Evolutionary conservation across 2,113 vertebrate genomes (phyloP).

Genomic region (Eclectus roratus): DNA sequence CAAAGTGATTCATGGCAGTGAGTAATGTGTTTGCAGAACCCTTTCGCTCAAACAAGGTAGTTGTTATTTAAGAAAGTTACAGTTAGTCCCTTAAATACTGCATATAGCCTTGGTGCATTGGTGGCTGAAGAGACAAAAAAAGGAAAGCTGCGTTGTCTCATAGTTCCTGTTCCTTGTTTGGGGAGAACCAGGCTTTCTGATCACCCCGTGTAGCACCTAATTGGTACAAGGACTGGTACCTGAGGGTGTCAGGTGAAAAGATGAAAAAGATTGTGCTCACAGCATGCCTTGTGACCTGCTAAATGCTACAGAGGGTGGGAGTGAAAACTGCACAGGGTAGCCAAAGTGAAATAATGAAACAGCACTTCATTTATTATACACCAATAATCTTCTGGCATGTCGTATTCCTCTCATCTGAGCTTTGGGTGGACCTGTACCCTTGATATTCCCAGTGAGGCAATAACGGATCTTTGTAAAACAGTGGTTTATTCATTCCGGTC

Average conservation of each 20-base stretch:
- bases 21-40: background rate
- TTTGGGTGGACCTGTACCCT: constrained; percentile 9
- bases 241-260: background rate
- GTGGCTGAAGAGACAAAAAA: background rate
- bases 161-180: background rate
- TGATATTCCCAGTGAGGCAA: background rate
- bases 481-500: background rate
- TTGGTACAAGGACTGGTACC: background rate
- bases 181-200: background rate
- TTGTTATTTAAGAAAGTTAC: background rate
- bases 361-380: background rate
- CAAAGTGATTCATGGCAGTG: background rate
- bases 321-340: background rate
- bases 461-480: constrained; percentile 5
- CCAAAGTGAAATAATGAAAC: background rate
- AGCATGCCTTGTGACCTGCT: background rate
- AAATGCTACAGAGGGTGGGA: background rate
- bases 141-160: background rate
- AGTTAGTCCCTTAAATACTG: background rate
- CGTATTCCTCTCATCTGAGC: background rate
- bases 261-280: background rate
- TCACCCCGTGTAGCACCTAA: too few relatives aligned
- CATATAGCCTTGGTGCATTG: background rate
- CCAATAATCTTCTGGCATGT: background rate
- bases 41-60: background rate